Evolutionary conservation across 1,140 invertebrate species (phyloP), one percentile per base, ranked within the genome.

Genomic region (Bombus sylvicola): DNA sequence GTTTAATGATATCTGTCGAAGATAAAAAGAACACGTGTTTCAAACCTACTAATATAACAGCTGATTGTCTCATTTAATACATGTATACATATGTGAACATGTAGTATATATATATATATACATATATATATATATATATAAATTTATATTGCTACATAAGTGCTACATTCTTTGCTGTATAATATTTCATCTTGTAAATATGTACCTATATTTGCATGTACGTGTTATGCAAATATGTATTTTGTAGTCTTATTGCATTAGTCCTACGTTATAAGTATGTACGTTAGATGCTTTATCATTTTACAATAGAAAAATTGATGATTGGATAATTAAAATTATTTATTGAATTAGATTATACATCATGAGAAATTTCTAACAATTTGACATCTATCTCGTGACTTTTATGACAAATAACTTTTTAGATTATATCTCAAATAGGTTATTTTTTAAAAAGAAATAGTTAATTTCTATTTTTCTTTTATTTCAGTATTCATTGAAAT

Each of bases 1-100:
- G n/a, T 71, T 59, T 62, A 79, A 79, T 78, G 18, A 28, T 13
- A 83, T 57, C 6, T n/a, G 5, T 22, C 8, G 31, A 34, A 84
- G 6, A 71, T 28, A 69, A 69, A 59, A 59, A 4, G 28, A 47
- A 37, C 47, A 47, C 12, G 13, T 43, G n/a, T 22, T 62, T 68
- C 13, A 47, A 6, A 31, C 5, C 10, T 41, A 59, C 25, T 47
- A 53, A 25, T 43, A 12, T 28, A 64, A 66, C 31, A 66, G 31
- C 34, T 76, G 41, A 76, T 76, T 28, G 12, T 39, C 15, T 53
- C 39, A 12, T 37, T 66, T 71, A 25, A n/a, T n/a, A 13, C 34
- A 18, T 41, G 18, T 37, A 31, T 47, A 18, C 5, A 34, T n/a
- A 31, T 22, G 5, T 39, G 22, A 22, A 31, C 9, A 12, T 37